Evolutionary conservation across 2,888 invertebrate genomes (phyloP).

Genomic region (Lumbricus terrestris): DNA sequence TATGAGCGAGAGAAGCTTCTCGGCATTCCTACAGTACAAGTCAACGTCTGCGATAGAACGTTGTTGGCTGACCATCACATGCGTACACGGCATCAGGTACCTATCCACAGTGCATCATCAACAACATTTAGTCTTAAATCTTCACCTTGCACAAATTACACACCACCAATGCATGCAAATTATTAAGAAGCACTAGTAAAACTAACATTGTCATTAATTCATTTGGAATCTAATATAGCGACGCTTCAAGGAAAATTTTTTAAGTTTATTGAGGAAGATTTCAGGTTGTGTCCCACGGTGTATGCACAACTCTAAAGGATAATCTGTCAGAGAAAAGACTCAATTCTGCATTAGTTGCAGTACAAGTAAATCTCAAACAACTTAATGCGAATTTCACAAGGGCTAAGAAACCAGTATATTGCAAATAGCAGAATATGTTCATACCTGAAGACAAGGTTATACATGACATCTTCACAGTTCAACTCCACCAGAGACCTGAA

Average conservation of each 20-base stretch:
- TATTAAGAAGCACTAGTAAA: no score
- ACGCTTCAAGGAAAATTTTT: no score
- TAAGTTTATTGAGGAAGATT: no score
- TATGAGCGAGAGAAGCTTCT: slow-evolving; percentile 73
- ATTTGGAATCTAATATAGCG: no score
- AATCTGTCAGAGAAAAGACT: no score
- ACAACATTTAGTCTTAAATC: background rate
- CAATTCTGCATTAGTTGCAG: no score
- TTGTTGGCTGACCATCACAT: slow-evolving; percentile 78
- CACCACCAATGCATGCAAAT: no score
- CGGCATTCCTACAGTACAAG: slow-evolving; percentile 72
- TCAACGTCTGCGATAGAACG: slow-evolving; percentile 72
- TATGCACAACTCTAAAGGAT: no score
- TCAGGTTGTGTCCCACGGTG: no score
- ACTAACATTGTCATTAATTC: no score
- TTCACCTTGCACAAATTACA: no score
- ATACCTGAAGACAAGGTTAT: slow-evolving; percentile 75
- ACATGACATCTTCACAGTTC: slow-evolving; percentile 93
- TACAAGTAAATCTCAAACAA: no score
- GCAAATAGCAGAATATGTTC: background rate
- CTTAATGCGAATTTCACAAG: background rate
- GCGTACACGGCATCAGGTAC: slow-evolving; percentile 77
- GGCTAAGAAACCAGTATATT: background rate
- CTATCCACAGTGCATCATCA: slow-evolving; percentile 59
- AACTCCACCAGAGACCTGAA: slow-evolving; percentile 86